phyloP scores from a whole-genome alignment of 2,888 invertebrate genomes.

The Lottia gigantea region DNA sequence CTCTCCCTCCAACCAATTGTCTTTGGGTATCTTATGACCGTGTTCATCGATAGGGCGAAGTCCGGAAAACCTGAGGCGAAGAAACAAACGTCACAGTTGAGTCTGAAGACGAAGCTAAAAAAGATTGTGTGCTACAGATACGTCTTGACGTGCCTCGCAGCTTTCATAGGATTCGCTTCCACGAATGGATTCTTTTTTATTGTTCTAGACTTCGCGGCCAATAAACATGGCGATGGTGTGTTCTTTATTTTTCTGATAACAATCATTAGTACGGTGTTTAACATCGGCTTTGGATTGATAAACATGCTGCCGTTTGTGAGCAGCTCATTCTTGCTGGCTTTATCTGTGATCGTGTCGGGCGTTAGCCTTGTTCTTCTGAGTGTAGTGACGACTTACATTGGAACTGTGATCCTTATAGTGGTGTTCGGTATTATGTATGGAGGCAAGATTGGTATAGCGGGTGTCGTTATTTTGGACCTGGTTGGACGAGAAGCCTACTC shows the following conservation, averaged over 20 bases:
- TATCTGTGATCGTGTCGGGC: background rate
- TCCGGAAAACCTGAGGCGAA: background rate
- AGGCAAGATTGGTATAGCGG: background rate
- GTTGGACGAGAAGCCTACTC: background rate
- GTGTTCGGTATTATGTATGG: background rate
- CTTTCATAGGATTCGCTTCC: background rate
- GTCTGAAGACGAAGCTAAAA: background rate
- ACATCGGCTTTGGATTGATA: background rate
- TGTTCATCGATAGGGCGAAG: background rate
- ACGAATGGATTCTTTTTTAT: conserved; percentile 4
- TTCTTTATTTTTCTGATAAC: background rate
- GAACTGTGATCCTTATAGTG: background rate
- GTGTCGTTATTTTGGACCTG: background rate
- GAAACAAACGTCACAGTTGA: background rate
- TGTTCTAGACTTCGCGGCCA: background rate
- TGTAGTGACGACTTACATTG: background rate
- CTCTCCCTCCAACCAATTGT: background rate
- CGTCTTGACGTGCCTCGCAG: background rate
- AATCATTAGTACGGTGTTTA: background rate
- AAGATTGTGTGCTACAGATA: background rate
- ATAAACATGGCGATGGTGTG: background rate
- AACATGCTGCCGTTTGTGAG: background rate
- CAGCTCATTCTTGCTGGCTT: background rate
- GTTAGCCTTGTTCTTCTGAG: background rate
- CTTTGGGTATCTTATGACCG: background rate